Evolutionary conservation across 2,113 vertebrate species (phyloP).

Genomic region (Lamprotornis superbus): DNA sequence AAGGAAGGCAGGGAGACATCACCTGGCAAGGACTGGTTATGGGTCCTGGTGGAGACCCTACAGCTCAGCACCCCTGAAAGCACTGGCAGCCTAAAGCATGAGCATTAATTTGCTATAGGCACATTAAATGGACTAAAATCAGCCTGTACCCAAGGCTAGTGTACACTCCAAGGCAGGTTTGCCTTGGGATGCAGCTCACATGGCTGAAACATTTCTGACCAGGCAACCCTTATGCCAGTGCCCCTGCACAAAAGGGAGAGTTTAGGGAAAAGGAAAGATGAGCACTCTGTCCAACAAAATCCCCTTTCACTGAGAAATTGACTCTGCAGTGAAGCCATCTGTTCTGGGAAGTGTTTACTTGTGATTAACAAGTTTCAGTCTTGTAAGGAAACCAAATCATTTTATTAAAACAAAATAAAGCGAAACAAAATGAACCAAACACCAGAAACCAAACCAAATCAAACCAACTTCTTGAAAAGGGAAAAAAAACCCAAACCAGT

Average conservation of each 20-base stretch:
- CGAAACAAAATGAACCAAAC: rapidly evolving
- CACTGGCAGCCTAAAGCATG: background rate
- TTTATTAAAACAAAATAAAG: background rate
- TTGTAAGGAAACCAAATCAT: background rate
- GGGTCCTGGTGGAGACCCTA: background rate
- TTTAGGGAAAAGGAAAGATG: background rate
- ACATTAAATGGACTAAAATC: background rate
- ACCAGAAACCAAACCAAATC: background rate
- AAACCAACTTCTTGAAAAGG: background rate
- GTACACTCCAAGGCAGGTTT: background rate
- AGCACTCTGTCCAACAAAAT: background rate
- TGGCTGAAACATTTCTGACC: background rate
- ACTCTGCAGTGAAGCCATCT: background rate
- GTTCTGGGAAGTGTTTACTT: background rate
- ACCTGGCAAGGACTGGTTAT: background rate
- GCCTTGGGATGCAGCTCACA: background rate
- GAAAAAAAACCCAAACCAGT: background rate
- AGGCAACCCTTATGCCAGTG: rapidly evolving
- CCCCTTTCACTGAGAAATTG: background rate
- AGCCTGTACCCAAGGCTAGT: background rate
- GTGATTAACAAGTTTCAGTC: background rate
- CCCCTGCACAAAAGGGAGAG: background rate
- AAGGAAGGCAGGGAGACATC: background rate
- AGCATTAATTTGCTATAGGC: background rate
- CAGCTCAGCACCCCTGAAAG: background rate